Evolutionary conservation across 2,888 invertebrate genomes (phyloP).

Genomic region (Metallyticus violacea): DNA sequence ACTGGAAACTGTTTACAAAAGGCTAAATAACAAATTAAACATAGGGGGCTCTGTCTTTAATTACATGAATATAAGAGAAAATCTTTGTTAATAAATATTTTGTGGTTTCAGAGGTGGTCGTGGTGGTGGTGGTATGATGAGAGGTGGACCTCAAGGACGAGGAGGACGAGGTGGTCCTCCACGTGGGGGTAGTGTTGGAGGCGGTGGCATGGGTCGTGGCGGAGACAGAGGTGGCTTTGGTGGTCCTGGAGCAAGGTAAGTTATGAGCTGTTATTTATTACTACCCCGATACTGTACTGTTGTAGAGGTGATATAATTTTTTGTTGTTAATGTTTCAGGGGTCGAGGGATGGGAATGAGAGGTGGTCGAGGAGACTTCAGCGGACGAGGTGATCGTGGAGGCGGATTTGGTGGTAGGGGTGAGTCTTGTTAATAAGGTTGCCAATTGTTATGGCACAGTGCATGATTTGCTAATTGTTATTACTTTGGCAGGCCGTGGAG

Average conservation of each 20-base stretch:
- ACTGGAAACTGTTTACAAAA: too few species aligned
- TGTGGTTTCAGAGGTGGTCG: slow-evolving; percentile 1
- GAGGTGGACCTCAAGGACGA: slow-evolving; percentile 28
- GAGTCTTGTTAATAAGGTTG: not conserved
- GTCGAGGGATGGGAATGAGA: slow-evolving; percentile 29
- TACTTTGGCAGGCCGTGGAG: slow-evolving; percentile 17
- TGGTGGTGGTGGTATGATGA: slow-evolving; percentile 30
- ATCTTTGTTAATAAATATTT: too few species aligned
- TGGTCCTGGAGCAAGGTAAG: slow-evolving; percentile 14
- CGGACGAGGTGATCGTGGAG: slow-evolving; percentile 21
- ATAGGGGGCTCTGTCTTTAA: too few species aligned
- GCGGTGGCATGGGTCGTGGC: slow-evolving; percentile 26
- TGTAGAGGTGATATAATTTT: not conserved
- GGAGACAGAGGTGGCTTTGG: slow-evolving; percentile 27
- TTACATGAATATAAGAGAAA: too few species aligned
- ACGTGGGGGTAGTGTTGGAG: not conserved
- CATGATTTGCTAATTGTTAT: not conserved
- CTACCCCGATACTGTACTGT: not conserved
- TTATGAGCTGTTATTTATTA: not conserved
- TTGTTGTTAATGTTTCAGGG: slow-evolving; percentile 16
- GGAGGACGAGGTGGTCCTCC: slow-evolving; percentile 30
- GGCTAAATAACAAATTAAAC: too few species aligned
- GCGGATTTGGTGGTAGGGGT: slow-evolving; percentile 24
- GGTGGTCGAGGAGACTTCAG: slow-evolving; percentile 27
- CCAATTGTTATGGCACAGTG: too few species aligned